Evolutionary conservation across 1,140 invertebrate species (phyloP).

Genomic region (Drosophila tani): DNA sequence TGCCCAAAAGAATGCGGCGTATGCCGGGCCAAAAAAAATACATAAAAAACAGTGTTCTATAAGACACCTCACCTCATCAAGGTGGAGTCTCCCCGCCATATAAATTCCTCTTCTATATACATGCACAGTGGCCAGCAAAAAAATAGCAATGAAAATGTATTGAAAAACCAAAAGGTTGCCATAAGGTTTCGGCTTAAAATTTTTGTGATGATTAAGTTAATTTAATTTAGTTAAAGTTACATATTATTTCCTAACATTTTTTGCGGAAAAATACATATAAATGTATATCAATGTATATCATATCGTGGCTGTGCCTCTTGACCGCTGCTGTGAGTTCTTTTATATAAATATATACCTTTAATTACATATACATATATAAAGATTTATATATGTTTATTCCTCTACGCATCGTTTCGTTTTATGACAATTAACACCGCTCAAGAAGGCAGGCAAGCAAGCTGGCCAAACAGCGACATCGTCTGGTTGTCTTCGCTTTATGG

Average conservation of each 20-base stretch:
- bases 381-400: slow-evolving; percentile 37
- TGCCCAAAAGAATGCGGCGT: slow-evolving; percentile 66
- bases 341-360: slow-evolving; percentile 2
- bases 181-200: neutral
- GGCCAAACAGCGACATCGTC: slow-evolving; percentile 41
- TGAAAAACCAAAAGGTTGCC: no score
- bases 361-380: neutral
- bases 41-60: slow-evolving; percentile 7
- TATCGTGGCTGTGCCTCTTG: neutral
- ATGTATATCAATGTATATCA: no score
- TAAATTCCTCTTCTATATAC: neutral
- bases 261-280: neutral
- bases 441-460: slow-evolving; percentile 52
- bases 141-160: neutral
- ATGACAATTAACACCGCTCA: slow-evolving; percentile 75
- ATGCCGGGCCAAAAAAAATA: slow-evolving; percentile 42
- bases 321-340: slow-evolving; percentile 3
- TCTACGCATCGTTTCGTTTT: slow-evolving; percentile 75
- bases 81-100: neutral
- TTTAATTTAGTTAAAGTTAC: neutral
- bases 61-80: slow-evolving; percentile 20
- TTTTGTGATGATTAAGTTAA: neutral
- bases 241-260: no score
- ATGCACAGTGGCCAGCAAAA: neutral
- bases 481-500: slow-evolving; percentile 50